Evolutionary conservation across 2,797 vertebrate genomes (phyloP).

Genomic region (Lagocephalus sceleratus): DNA sequence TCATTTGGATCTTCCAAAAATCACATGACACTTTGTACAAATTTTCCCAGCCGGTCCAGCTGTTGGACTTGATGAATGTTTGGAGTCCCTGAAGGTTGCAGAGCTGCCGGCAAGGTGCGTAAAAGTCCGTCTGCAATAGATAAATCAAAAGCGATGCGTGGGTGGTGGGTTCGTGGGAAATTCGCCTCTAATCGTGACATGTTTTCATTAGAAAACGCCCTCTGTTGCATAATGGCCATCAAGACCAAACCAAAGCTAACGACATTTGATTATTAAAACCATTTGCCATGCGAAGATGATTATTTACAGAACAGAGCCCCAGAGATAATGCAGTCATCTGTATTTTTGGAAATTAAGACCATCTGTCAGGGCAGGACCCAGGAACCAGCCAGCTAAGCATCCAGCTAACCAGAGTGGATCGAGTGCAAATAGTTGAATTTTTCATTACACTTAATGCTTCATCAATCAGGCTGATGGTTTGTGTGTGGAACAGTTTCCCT

Average conservation of each 20-base stretch:
- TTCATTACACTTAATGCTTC: slow-evolving; percentile 34
- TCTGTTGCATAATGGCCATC: slow-evolving; percentile 1
- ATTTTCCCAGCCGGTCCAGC: background rate
- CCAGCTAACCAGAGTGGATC: background rate
- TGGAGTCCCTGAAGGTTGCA: slow-evolving; percentile 3
- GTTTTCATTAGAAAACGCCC: slow-evolving; percentile 4
- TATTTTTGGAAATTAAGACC: slow-evolving; percentile 27
- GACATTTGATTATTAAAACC: slow-evolving; percentile 20
- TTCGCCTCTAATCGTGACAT: slow-evolving; percentile 12
- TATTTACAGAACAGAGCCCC: slow-evolving; percentile 26
- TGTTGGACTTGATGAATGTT: slow-evolving; percentile 39
- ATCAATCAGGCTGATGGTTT: slow-evolving; percentile 38
- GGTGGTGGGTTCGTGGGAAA: slow-evolving; percentile 1
- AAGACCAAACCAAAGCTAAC: slow-evolving; percentile 1
- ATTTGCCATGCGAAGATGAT: slow-evolving; percentile 4
- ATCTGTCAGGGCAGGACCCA: slow-evolving; percentile 22
- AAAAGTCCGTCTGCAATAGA: slow-evolving; percentile 21
- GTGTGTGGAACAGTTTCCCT: slow-evolving; percentile 28
- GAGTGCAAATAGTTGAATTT: slow-evolving; percentile 25
- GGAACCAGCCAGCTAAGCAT: slow-evolving; percentile 9
- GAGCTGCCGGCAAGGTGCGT: background rate
- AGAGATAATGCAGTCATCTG: slow-evolving; percentile 12
- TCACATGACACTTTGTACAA: slow-evolving; percentile 16
- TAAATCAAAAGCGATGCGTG: slow-evolving; percentile 15
- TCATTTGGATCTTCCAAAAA: slow-evolving; percentile 39